Evolutionary conservation across 1,140 invertebrate genomes (phyloP).

Genomic region (Pogonus chalceus): DNA sequence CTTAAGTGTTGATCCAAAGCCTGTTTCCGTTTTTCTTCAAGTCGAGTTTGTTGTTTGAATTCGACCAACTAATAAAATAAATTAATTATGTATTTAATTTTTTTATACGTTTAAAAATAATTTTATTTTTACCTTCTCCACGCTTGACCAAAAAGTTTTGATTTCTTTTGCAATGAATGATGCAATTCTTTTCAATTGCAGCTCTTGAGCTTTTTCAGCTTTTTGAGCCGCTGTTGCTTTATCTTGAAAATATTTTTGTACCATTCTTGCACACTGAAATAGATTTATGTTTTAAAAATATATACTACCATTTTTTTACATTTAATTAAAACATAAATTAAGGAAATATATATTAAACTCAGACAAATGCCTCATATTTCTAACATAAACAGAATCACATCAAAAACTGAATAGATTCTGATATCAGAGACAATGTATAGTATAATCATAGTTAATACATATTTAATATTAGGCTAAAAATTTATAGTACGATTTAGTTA

Average conservation of each 20-base stretch:
- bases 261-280: slow-evolving; percentile 70
- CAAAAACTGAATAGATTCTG: not conserved
- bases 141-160: slow-evolving; percentile 91
- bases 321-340: too few species aligned
- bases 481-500: slow-evolving; percentile 26
- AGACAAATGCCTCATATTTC: slow-evolving; percentile 1
- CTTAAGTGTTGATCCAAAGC: slow-evolving; percentile 94
- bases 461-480: not conserved
- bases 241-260: slow-evolving; percentile 93
- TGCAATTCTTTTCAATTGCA: slow-evolving; percentile 77
- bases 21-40: slow-evolving; percentile 92
- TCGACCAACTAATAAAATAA: slow-evolving; percentile 66
- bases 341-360: too few species aligned
- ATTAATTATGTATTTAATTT: slow-evolving; percentile 10
- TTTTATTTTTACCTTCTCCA: slow-evolving; percentile 65
- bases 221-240: slow-evolving; percentile 79
- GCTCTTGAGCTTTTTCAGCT: slow-evolving; percentile 85
- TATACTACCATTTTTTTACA: not conserved
- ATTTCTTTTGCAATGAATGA: slow-evolving; percentile 87
- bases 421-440: not conserved
- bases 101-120: slow-evolving; percentile 4
- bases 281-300: slow-evolving; percentile 12
- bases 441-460: not conserved
- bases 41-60: slow-evolving; percentile 82
- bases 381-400: not conserved